Evolutionary conservation across 2,113 vertebrate species (phyloP), one percentile per base, ranked within the genome.

Genomic region (Perca fluviatilis): DNA sequence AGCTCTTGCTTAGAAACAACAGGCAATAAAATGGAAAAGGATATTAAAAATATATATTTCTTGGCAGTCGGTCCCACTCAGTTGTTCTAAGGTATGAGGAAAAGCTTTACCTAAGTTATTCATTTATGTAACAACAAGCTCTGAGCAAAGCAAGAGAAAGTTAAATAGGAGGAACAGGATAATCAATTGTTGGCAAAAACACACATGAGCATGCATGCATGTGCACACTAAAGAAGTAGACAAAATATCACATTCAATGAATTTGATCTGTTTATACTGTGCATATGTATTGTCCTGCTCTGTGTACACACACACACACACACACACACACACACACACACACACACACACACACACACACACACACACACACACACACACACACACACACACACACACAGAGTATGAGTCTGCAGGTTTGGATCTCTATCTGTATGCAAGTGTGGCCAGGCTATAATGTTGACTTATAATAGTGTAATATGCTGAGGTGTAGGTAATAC

Each of bases 391-490:
- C 51, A 64, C 15, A 62, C 13, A 47, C 7, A 66, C 33, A 72
- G 21, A 64, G 18, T 15, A 57, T 19, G 6, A 63, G 11, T n/a
- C 64, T 33, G 50, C 21, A 51, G 9, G 27, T 73, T 33, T 63
- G 56, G 14, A 64, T 69, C 6, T 21, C 6, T 27, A 61, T 85
- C 46, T 68, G 47, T 83, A 58, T 85, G 73, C 43, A 9, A 43
- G 33, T 36, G 62, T 16, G 25, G 19, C 18, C 19, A 1, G 51
- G 66, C 58, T 66, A 76, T 87, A 80, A 91, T 47, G 23, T 56
- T 86, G 82, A 91, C 23, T 79, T 89, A 78, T 30, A 25, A 69
- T 65, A 43, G 57, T 57, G 65, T 50, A 79, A 89, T 62, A 82
- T 84, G 80, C 82, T 85, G 72, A 83, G 82, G 50, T 54, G 43